Conservation (phyloP, 2,888 invertebrate genomes). For the Catonia carolina region DNA sequence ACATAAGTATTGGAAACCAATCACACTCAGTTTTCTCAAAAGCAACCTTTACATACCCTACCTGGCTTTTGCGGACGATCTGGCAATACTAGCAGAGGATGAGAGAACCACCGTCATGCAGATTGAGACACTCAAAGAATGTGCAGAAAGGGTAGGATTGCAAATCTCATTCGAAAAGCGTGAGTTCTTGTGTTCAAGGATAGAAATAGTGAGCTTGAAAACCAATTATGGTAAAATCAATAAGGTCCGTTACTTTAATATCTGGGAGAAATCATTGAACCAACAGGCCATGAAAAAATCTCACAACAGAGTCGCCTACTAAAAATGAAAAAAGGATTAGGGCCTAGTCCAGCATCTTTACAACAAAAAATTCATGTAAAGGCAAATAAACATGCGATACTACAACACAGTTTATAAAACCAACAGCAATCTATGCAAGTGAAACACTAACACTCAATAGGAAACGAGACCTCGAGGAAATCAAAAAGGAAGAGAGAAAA, state of each 20-base stretch:
- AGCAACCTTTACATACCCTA: not conserved
- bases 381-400: conserved; percentile 3
- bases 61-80: conserved; percentile 4
- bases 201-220: not conserved
- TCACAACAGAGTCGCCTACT: not conserved
- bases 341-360: not conserved
- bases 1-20: conserved; percentile 5
- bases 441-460: conserved; percentile 5
- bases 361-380: conserved; percentile 12
- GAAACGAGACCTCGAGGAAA: not conserved
- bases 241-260: not conserved
- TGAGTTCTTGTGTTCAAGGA: conserved; percentile 1
- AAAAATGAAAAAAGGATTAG: conserved; percentile 1
- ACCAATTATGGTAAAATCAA: conserved; percentile 8
- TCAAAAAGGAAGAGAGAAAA: not conserved
- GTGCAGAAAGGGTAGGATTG: conserved; percentile 11
- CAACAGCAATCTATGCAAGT: conserved; percentile 5
- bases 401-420: conserved; percentile 18
- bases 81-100: conserved; percentile 5
- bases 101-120: conserved; percentile 2
- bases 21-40: conserved; percentile 5
- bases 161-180: conserved; percentile 17
- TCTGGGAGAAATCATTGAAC: not conserved
- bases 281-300: not conserved
- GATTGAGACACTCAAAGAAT: conserved; percentile 8